Evolutionary conservation across 1,140 invertebrate genomes (phyloP).

Genomic region (Ceratoteleas bidentatus): DNA sequence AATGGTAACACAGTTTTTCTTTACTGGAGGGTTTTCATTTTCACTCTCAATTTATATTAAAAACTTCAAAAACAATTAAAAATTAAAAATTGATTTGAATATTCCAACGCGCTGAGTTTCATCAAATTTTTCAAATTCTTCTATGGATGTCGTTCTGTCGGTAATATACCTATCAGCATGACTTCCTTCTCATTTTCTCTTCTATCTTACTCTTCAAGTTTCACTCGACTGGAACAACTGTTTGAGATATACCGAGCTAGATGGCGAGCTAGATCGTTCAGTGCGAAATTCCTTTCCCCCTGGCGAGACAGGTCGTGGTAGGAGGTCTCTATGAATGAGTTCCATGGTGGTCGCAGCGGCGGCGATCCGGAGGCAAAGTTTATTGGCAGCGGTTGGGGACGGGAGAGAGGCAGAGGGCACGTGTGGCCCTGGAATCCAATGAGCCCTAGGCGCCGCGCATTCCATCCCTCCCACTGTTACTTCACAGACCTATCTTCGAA

Average conservation of each 20-base stretch:
- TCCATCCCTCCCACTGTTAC: conserved; percentile 78
- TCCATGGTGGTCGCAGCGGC: conserved; percentile 81
- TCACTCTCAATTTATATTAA: too few relatives aligned
- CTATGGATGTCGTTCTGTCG: too few relatives aligned
- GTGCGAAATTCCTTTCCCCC: conserved; percentile 16
- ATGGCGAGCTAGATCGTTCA: conserved; percentile 33
- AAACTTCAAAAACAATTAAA: too few relatives aligned
- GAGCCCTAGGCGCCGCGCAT: conserved; percentile 84
- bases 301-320: conserved; percentile 71
- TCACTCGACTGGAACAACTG: not conserved
- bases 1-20: too few relatives aligned
- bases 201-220: too few relatives aligned
- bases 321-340: conserved; percentile 81
- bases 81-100: too few relatives aligned
- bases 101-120: too few relatives aligned
- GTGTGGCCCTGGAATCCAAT: conserved; percentile 83
- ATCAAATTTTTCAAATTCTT: too few relatives aligned
- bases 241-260: conserved; percentile 1
- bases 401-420: conserved; percentile 77
- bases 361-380: conserved; percentile 80
- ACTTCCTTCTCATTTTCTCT: too few relatives aligned
- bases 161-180: too few relatives aligned
- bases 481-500: conserved; percentile 71
- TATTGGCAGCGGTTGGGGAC: conserved; percentile 76
- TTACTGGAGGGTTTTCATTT: too few relatives aligned